Evolutionary conservation across 1,140 invertebrate genomes (phyloP).

Genomic region (Arctopsyche grandis): DNA sequence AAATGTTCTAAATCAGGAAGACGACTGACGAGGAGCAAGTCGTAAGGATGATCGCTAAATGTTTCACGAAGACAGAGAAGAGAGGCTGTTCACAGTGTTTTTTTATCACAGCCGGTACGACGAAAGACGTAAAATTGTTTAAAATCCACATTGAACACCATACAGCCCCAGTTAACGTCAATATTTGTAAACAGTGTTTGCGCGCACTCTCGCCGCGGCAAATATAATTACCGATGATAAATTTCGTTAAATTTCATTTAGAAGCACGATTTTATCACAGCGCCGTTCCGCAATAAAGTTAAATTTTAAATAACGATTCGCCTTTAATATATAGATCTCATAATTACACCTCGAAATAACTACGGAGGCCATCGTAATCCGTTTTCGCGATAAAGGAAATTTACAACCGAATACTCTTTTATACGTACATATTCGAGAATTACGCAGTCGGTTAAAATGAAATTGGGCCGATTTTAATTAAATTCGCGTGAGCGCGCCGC

Average conservation of each 20-base stretch:
- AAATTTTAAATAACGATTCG: slow-evolving; percentile 21
- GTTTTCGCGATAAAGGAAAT: slow-evolving; percentile 16
- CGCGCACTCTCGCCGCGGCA: neutral
- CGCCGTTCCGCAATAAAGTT: slow-evolving; percentile 17
- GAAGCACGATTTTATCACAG: slow-evolving; percentile 10
- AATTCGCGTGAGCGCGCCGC: slow-evolving; percentile 25
- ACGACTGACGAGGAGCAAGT: no score
- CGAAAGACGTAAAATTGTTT: no score
- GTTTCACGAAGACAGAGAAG: no score
- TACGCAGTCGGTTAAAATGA: neutral
- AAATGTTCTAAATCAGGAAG: no score
- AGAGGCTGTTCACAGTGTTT: no score
- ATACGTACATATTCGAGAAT: neutral
- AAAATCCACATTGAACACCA: no score
- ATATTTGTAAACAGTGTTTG: slow-evolving; percentile 1
- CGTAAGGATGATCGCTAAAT: no score
- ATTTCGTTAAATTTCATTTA: slow-evolving; percentile 1
- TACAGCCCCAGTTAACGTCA: neutral
- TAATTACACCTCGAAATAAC: slow-evolving; percentile 27
- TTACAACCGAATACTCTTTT: slow-evolving; percentile 22
- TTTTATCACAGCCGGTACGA: no score
- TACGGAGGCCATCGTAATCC: slow-evolving; percentile 1
- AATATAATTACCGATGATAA: slow-evolving; percentile 18
- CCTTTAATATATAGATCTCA: slow-evolving; percentile 21
- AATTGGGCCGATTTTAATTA: neutral